Conservation (phyloP, 1,140 invertebrate genomes). For the Drosophila setifemur region DNA sequence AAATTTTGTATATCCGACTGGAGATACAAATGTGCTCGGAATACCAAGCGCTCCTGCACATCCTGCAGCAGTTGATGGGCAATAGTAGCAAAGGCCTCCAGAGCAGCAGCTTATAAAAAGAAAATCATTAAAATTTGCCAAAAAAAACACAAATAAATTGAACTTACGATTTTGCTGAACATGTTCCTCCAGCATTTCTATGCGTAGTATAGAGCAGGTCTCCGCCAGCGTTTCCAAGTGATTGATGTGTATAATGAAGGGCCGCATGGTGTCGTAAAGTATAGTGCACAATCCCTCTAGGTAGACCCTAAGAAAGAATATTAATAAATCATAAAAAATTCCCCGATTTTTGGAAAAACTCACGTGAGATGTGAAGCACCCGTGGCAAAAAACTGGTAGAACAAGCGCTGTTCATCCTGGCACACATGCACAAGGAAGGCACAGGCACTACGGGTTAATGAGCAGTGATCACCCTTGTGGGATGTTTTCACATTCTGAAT, state of each 20-base stretch:
- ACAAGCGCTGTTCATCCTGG: conserved; percentile 95
- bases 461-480: conserved; percentile 93
- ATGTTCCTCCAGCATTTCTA: conserved; percentile 98
- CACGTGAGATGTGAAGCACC: conserved; percentile 87
- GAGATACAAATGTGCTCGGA: conserved; percentile 96
- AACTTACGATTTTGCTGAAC: conserved; percentile 91
- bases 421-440: conserved; percentile 95
- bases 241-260: conserved; percentile 97
- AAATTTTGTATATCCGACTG: conserved; percentile 95
- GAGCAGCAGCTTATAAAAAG: conserved; percentile 83
- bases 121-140: not conserved
- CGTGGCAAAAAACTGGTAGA: conserved; percentile 93
- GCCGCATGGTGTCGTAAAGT: conserved; percentile 96
- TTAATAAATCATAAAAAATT: not conserved
- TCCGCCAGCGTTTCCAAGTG: conserved; percentile 98
- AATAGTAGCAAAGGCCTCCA: conserved; percentile 92
- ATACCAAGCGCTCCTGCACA: conserved; percentile 97
- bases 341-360: conserved; percentile 57
- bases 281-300: conserved; percentile 93
- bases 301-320: conserved; percentile 84
- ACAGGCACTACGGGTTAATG: conserved; percentile 93
- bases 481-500: conserved; percentile 88
- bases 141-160: conserved; percentile 7
- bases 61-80: conserved; percentile 96
- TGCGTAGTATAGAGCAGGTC: conserved; percentile 95